These are phyloP conservation scores for Ophiodon elongatus DNA, from an alignment of 2,113 vertebrate species.

Conservation along the genomic window DNA sequence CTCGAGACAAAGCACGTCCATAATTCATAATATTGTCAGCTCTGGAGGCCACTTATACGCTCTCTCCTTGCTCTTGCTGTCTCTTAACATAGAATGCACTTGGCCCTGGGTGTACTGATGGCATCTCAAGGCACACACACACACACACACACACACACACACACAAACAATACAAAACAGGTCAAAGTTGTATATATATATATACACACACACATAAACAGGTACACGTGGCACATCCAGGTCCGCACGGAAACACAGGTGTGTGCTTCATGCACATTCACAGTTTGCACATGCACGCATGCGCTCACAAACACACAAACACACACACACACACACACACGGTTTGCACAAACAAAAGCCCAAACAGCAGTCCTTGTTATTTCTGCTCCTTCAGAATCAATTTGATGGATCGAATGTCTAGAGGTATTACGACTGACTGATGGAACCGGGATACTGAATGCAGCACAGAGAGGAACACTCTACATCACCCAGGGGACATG, in stretches of 20 bases:
- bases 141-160: slow-evolving; percentile 9
- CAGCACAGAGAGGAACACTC: slow-evolving; percentile 59
- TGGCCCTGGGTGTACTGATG: slow-evolving; percentile 53
- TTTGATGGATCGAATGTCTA: slow-evolving; percentile 81
- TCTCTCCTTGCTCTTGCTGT: slow-evolving; percentile 48
- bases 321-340: slow-evolving; percentile 27
- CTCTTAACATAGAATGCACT: slow-evolving; percentile 56
- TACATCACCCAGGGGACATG: slow-evolving; percentile 56
- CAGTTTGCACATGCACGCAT: slow-evolving; percentile 10
- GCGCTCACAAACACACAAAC: slow-evolving; percentile 7
- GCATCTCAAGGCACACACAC: slow-evolving; percentile 52
- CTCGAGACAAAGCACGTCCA: slow-evolving; percentile 67
- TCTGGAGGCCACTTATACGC: slow-evolving; percentile 61
- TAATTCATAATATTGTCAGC: slow-evolving; percentile 72
- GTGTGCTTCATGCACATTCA: slow-evolving; percentile 44
- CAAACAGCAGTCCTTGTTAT: slow-evolving; percentile 62
- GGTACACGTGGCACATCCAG: slow-evolving; percentile 32
- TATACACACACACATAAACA: slow-evolving; percentile 39
- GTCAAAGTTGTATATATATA: slow-evolving; percentile 50
- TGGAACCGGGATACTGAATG: slow-evolving; percentile 66
- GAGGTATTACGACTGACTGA: slow-evolving; percentile 76
- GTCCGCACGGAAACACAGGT: slow-evolving; percentile 32
- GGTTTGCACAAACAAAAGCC: slow-evolving; percentile 59
- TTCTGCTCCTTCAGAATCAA: slow-evolving; percentile 74
- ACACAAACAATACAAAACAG: slow-evolving; percentile 28